These are phyloP conservation scores for Pithys albifrons DNA, from an alignment of 2,113 vertebrate species.

Conservation along the genomic window DNA sequence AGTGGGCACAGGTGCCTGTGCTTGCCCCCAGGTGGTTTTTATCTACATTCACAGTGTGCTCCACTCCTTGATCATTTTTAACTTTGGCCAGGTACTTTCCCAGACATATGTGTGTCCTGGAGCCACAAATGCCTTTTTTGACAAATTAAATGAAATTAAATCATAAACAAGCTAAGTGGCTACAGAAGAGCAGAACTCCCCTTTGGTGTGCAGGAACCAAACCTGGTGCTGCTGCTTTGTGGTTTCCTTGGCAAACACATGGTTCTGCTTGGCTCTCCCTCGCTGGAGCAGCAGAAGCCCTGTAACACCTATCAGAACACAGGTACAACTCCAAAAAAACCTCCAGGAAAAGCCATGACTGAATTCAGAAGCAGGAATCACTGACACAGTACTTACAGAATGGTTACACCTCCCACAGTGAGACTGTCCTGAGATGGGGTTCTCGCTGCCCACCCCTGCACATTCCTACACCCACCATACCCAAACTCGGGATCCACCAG, in stretches of 20 bases:
- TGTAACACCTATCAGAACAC: background rate
- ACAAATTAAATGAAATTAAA: background rate
- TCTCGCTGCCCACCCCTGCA: fast-evolving
- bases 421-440: fast-evolving
- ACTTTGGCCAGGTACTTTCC: background rate
- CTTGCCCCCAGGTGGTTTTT: background rate
- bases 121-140: background rate
- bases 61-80: background rate
- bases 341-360: background rate
- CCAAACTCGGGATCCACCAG: background rate
- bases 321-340: background rate
- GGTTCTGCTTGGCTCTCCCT: background rate
- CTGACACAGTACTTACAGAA: background rate
- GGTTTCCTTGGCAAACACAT: background rate
- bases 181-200: background rate
- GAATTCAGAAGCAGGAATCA: background rate
- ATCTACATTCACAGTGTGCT: background rate
- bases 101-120: background rate
- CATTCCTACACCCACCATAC: background rate
- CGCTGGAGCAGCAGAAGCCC: background rate
- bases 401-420: background rate
- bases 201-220: background rate
- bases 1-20: fast-evolving
- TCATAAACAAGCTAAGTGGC: background rate
- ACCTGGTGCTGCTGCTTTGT: fast-evolving